A percentile compares a stretch with the other conserved stretches of the same genome.
phyloP scores from a whole-genome alignment of 2,888 invertebrate species.

The Drosophila atripex region DNA sequence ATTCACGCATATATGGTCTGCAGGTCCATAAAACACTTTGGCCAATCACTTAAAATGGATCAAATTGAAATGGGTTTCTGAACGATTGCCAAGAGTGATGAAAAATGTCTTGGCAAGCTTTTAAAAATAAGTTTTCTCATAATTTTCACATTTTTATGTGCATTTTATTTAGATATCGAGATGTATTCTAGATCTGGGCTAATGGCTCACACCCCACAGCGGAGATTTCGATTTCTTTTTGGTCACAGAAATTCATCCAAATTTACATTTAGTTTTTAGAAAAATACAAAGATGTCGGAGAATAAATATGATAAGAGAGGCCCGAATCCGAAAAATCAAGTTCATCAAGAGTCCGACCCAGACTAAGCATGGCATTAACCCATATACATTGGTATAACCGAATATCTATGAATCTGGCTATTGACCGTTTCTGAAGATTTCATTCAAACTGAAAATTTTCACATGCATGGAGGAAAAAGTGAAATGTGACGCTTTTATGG shows the following conservation, averaged over 20 bases:
- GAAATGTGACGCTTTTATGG: conserved; percentile 72
- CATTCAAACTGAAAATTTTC: conserved; percentile 40
- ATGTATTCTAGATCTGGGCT: conserved; percentile 62
- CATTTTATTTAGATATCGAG: conserved; percentile 39
- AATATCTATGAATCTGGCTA: conserved; percentile 9
- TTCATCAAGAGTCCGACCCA: conserved; percentile 60
- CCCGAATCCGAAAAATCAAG: conserved; percentile 53
- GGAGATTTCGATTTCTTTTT: conserved; percentile 50
- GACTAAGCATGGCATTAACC: conserved; percentile 56
- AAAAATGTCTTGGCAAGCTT: conserved; percentile 27
- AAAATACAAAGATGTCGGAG: conserved; percentile 32
- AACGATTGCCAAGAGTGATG: conserved; percentile 46
- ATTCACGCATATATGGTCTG: conserved; percentile 13
- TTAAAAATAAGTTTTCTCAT: conserved; percentile 28
- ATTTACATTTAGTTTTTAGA: conserved; percentile 27
- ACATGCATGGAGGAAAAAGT: conserved; percentile 56
- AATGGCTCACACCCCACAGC: conserved; percentile 59
- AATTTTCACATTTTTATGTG: conserved; percentile 48
- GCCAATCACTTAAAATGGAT: conserved; percentile 29
- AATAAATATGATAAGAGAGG: conserved; percentile 59
- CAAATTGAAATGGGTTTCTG: conserved; percentile 40
- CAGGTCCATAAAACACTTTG: conserved; percentile 36
- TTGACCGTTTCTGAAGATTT: conserved; percentile 20
- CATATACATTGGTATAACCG: conserved; percentile 12
- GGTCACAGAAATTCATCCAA: conserved; percentile 9